These are phyloP conservation scores for Eumeta japonica DNA, from an alignment of 1,140 invertebrate species.

Conservation along the genomic window DNA sequence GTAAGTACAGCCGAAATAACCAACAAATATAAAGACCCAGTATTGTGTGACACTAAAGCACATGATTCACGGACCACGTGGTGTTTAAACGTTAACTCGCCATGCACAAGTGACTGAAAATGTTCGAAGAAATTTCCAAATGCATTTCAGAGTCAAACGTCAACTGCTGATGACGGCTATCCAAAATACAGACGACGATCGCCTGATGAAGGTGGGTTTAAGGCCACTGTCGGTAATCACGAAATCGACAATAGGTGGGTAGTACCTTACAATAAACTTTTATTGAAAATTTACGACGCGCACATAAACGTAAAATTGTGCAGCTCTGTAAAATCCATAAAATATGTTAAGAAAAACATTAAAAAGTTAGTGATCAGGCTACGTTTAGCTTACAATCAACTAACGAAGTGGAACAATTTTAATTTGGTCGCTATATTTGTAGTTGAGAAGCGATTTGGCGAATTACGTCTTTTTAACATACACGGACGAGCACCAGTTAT, in stretches of 20 bases:
- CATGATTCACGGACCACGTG: no score
- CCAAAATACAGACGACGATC: no score
- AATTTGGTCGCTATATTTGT: constrained; percentile 39
- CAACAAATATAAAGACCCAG: constrained; percentile 27
- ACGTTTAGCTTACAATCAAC: constrained; percentile 22
- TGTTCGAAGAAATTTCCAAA: constrained; percentile 21
- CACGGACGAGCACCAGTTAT: no score
- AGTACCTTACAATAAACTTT: constrained; percentile 56
- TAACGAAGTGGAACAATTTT: constrained; percentile 21
- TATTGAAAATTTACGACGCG: constrained; percentile 50
- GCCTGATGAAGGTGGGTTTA: constrained; percentile 30
- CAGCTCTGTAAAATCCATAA: constrained; percentile 54
- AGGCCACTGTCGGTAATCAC: constrained; percentile 21
- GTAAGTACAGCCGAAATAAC: constrained; percentile 51
- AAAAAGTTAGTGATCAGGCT: constrained; percentile 41
- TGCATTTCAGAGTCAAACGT: constrained; percentile 12
- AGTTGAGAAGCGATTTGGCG: constrained; percentile 48
- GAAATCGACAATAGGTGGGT: constrained; percentile 55
- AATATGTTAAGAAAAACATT: constrained; percentile 57
- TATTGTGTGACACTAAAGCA: constrained; percentile 26
- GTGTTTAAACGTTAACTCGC: constrained; percentile 14
- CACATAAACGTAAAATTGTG: constrained; percentile 58
- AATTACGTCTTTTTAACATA: no score
- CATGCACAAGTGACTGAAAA: constrained; percentile 20
- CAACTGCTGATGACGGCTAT: constrained; percentile 27